phyloP scores from a whole-genome alignment of 2,888 invertebrate species.

The Mechanitis messenoides region DNA sequence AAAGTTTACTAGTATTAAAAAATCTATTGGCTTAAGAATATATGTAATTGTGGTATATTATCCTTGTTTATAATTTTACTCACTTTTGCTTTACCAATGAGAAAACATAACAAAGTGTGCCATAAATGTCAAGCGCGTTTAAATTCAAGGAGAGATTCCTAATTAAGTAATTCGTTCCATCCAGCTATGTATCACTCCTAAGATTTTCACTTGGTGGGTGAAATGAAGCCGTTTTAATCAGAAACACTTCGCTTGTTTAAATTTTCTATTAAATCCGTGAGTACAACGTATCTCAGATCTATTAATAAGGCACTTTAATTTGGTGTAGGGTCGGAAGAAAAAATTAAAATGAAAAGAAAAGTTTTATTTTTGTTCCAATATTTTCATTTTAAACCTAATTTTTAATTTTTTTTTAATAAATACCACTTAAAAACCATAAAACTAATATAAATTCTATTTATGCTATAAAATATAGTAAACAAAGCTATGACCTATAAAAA shows the following conservation, averaged over 20 bases:
- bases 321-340: slow-evolving; percentile 41
- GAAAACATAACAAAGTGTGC: slow-evolving; percentile 1
- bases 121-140: slow-evolving; percentile 12
- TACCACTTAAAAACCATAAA: no score
- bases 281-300: slow-evolving; percentile 69
- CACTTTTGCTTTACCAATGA: background rate
- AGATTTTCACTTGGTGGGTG: slow-evolving; percentile 63
- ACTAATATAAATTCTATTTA: slow-evolving; percentile 2
- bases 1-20: no score
- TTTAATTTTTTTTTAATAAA: no score
- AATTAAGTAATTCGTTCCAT: slow-evolving; percentile 33
- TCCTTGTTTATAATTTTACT: background rate
- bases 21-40: no score
- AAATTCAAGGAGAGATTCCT: slow-evolving; percentile 25
- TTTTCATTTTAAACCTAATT: no score
- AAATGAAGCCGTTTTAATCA: slow-evolving; percentile 68
- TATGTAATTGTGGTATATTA: no score
- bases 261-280: slow-evolving; percentile 71
- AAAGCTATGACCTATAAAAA: slow-evolving; percentile 4
- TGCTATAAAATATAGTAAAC: slow-evolving; percentile 1
- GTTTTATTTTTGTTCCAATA: slow-evolving; percentile 22
- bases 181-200: slow-evolving; percentile 40
- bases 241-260: slow-evolving; percentile 59
- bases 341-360: slow-evolving; percentile 23
- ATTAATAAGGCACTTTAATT: slow-evolving; percentile 74